These are phyloP conservation scores for Actenoides lindsayi DNA, from an alignment of 2,113 vertebrate species.

Conservation along the genomic window DNA sequence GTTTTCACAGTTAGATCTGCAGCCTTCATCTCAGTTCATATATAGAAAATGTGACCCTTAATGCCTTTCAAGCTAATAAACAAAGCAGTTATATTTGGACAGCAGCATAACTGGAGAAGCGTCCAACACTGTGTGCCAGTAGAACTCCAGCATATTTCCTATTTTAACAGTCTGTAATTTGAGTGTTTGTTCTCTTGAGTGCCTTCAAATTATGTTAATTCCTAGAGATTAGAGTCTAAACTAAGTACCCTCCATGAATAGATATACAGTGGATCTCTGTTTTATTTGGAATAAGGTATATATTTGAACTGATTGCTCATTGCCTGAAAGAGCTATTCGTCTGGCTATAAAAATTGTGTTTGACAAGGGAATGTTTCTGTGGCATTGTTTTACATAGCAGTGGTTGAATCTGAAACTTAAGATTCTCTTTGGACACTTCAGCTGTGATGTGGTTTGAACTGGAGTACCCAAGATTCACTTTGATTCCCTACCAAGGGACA, in stretches of 20 bases:
- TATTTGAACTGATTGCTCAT: constrained; percentile 18
- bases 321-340: constrained; percentile 35
- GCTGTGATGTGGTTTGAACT: constrained; percentile 54
- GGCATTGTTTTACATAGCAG: constrained; percentile 58
- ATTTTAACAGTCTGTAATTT: constrained; percentile 51
- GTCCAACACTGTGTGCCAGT: background rate
- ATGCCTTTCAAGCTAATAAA: background rate
- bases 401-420: constrained; percentile 45
- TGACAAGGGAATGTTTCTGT: constrained; percentile 50
- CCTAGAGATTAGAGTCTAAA: constrained; percentile 40
- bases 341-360: constrained; percentile 33
- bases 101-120: background rate
- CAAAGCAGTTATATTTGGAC: constrained; percentile 9
- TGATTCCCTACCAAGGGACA: constrained; percentile 15
- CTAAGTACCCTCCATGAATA: constrained; percentile 15
- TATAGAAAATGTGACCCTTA: background rate
- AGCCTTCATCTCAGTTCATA: background rate
- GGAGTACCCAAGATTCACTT: background rate
- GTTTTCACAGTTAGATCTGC: background rate
- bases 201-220: constrained; percentile 57
- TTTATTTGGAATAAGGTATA: constrained; percentile 42
- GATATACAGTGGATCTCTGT: constrained; percentile 24
- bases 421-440: constrained; percentile 36
- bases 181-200: constrained; percentile 41
- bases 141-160: constrained; percentile 39